Conservation (phyloP, 2,113 vertebrate genomes). For the Spilogale gracilis region DNA sequence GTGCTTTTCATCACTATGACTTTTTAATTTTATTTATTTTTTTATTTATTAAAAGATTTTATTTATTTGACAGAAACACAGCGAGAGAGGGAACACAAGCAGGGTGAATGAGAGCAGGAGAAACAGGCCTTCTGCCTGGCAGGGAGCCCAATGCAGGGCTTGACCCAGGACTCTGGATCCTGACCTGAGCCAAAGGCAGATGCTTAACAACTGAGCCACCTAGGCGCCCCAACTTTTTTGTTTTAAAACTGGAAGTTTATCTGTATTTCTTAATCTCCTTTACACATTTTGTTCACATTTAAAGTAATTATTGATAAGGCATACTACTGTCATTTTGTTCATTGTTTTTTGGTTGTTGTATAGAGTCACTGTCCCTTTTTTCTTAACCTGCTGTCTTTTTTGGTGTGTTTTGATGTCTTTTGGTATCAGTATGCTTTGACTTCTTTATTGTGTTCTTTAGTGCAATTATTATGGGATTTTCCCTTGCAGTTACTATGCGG, state of each 20-base stretch:
- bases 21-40: not conserved
- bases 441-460: not conserved
- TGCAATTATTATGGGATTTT: not conserved
- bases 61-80: too few species aligned
- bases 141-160: too few species aligned
- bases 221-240: not conserved
- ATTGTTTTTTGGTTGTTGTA: not conserved
- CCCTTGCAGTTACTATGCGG: not conserved
- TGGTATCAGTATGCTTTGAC: not conserved
- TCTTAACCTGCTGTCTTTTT: not conserved
- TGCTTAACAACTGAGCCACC: too few species aligned
- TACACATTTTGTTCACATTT: not conserved
- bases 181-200: too few species aligned
- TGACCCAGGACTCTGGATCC: too few species aligned
- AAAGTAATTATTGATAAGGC: not conserved
- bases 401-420: not conserved
- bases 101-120: too few species aligned
- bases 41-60: too few species aligned
- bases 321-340: not conserved
- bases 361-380: not conserved
- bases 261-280: not conserved
- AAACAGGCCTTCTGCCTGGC: too few species aligned
- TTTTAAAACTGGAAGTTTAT: not conserved
- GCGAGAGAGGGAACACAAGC: too few species aligned
- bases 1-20: not conserved